Base-by-base conservation (phyloP, 2,797 vertebrate species). In the Hoplostethus mediterraneus region DNA sequence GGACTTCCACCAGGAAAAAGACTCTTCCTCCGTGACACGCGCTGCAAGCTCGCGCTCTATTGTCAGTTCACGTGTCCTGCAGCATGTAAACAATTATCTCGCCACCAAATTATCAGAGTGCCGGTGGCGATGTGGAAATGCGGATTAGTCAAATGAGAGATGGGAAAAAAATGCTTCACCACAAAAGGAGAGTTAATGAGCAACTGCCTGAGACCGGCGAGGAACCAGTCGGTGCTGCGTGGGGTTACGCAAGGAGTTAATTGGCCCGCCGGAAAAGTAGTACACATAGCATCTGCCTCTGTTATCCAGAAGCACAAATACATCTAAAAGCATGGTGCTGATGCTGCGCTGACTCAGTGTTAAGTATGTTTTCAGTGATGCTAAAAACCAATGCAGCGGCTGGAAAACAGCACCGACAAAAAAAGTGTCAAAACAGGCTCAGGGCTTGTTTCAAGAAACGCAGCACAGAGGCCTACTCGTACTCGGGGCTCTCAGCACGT, bases 1-100 rank as follows among this genome's bases (percentile, higher is more conserved):
- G 84, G 87, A 86, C 79, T 58, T 64, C 25, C 55, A 55, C 21
- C 30, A 45, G 55, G 75, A 81, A 80, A 75, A 9, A 30, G 53
- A 62, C 71, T 74, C 73, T 64, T 56, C 73, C 72, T 75, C 58
- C 12, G 30, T 67, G 71, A 75, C 73, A 68, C 30, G 1, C 52
- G 17, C 71, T 77, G 58, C 49, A 11, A 65, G 67, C 61, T 44
- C 17, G 9, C 4, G 63, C 56, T 71, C 55, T 30, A 47, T 69
- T 77, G 81, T 84, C 80, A 71, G 70, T 44, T 56, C 60, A 63
- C 74, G 63, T 70, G 75, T 85, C 80, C 79, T 81, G 77, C 79
- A 82, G 80, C 73, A 80, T 88, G 84, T 74, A 87, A 87, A 82
- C 82, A 85, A 89, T 89, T 80, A 90, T 82, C 68, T 65, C 2